Conservation (phyloP, 2,113 vertebrate species). For the Python bivittatus region DNA sequence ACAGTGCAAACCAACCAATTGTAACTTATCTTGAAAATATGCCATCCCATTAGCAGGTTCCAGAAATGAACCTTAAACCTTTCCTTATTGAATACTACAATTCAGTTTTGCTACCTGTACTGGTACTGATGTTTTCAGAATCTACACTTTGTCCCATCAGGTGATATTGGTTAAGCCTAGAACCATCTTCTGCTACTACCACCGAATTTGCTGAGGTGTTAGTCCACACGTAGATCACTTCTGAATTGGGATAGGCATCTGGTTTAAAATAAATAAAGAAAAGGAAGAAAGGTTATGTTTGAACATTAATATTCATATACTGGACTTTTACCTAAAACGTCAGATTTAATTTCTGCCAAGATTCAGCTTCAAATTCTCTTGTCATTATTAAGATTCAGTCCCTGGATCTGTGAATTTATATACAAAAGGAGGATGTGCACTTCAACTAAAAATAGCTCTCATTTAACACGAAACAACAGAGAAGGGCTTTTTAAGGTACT, state of each 20-base stretch:
- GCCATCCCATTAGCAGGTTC: background rate
- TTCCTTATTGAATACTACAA: background rate
- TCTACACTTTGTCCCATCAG: slow-evolving; percentile 91
- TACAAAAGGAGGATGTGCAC: background rate
- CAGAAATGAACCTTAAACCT: background rate
- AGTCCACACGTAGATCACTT: slow-evolving; percentile 94
- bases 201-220: slow-evolving; percentile 87
- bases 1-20: background rate
- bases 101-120: slow-evolving; percentile 79
- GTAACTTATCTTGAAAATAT: background rate
- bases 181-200: slow-evolving; percentile 94
- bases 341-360: background rate
- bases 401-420: background rate
- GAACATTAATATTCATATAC: background rate
- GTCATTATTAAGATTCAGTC: background rate
- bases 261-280: background rate
- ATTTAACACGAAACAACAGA: background rate
- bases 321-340: slow-evolving; percentile 14
- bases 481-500: background rate
- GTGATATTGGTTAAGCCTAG: slow-evolving; percentile 95
- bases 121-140: slow-evolving; percentile 92
- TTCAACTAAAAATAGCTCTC: background rate
- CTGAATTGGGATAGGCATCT: slow-evolving; percentile 96
- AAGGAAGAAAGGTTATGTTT: background rate
- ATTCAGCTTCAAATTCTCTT: background rate